phyloP scores from a whole-genome alignment of 2,113 vertebrate genomes.

The Typhlomys cinereus region DNA sequence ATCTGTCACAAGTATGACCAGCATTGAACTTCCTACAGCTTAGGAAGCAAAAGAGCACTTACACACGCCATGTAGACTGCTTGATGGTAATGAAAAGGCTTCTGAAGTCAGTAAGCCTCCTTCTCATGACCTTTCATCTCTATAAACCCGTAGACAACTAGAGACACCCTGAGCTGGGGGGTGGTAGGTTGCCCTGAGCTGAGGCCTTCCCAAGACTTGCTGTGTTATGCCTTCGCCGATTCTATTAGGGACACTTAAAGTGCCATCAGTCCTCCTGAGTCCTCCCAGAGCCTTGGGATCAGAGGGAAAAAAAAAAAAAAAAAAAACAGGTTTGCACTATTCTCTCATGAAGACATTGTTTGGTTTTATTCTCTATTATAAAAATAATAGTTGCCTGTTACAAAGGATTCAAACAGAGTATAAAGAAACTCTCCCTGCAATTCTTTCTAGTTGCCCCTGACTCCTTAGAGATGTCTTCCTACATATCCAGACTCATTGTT shows the following conservation, averaged over 20 bases:
- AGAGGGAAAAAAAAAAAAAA: neutral
- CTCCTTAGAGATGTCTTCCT: constrained; percentile 4
- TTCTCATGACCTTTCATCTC: neutral
- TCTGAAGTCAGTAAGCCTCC: neutral
- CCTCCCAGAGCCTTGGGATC: neutral
- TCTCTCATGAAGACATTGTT: neutral
- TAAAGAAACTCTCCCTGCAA: neutral
- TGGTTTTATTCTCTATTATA: constrained; percentile 13
- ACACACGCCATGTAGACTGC: neutral
- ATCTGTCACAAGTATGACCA: neutral
- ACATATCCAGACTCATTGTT: neutral
- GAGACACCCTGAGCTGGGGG: too few species aligned
- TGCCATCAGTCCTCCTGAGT: neutral
- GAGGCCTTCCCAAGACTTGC: neutral
- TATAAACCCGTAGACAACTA: fast-evolving
- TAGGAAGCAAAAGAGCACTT: neutral
- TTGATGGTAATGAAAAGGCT: neutral
- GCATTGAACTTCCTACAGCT: neutral
- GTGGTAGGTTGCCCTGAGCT: neutral
- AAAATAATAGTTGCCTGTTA: constrained; percentile 1
- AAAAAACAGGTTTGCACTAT: neutral
- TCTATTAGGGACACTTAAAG: neutral
- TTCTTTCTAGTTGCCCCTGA: neutral
- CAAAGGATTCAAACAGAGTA: neutral
- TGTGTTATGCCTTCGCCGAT: neutral